Base-by-base conservation (phyloP, 1,140 invertebrate genomes). In the Penaeus vannamei region DNA sequence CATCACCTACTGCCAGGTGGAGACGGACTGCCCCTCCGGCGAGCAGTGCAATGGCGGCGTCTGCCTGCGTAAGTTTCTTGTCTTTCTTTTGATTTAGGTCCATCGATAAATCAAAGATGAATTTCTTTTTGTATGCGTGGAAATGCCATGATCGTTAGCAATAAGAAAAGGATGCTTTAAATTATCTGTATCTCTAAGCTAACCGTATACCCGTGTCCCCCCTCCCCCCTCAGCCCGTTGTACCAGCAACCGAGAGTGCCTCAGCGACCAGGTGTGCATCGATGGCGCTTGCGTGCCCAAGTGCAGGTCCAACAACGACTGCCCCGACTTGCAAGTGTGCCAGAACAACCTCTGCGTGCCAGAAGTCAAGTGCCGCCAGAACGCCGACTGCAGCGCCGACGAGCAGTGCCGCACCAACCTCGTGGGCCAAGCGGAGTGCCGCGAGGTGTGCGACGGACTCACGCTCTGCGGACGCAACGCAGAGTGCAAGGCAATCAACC, bases 11-110 rank as follows among this genome's bases (percentile, higher is more conserved):
- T 98, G 97, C 92, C 83, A 86, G 64, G 90, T 91, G 32, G 92
- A 97, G 85, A 94, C 93, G 32, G 96, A 97, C 91, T 98, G 97
- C 92, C 95, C 96, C 14, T 94, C 96, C 12, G 96, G 96, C 61
- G 96, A 96, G 17, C 95, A 95, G 91, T 98, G 97, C 92, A 95
- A 95, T 46, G 96, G 95, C 85, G 97, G 97, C 66, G 95, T 98
- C 87, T 98, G 97, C 91, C 95, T 95, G 64, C 94, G 95, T 95
- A 93, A 94, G 94, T 94, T 53, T 59, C 22, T 1, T 14, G 32
- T 77, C n/a, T 3, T 20, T 26, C 36, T 69, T 80, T 79, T 23
- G 29, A 26, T 84, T 29, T 84, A 10, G 5, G n/a, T 83, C 10
- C 22, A 17, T 62, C 17, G 53, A 53, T 42, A 53, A 53, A 53